Base-by-base conservation (phyloP, 2,888 invertebrate genomes). In the Cantharis lateralis region DNA sequence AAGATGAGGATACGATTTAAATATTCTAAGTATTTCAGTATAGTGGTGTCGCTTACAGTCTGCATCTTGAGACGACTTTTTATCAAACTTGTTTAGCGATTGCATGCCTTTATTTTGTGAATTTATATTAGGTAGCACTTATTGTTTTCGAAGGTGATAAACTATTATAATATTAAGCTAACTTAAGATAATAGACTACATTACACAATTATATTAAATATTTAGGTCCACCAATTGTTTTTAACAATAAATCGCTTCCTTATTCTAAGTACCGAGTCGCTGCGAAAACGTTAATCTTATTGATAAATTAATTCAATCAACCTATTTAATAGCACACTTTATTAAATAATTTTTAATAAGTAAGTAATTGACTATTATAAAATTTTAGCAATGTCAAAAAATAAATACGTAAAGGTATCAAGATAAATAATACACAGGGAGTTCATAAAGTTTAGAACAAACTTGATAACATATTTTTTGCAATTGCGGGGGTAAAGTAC, bases 1-100 rank as follows among this genome's bases (percentile, higher is more conserved):
- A 64, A 70, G 69, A 63, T 70, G 74, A 32, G 70, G 48, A 70
- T 70, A 63, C 15, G 64, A 74, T 74, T 74, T 74, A 70, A 70
- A 74, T 70, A 62, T 70, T 61, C 16, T 63, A 63, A 48, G 48
- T 63, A 63, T 20, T 16, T 63, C 24, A 66, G 24, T 20, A 66
- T 18, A 66, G 13, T 18, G 20, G 13, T 20, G 15, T 15, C 16
- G 20, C 15, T 66, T n/a, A 66, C 18, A 66, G 64, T 66, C 64
- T 66, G 64, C 20, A 66, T 66, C n/a, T 20, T 16, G 68, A 73
- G 73, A 73, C 73, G 28, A 24, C 73, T 73, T 73, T 73, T 73
- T 73, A 66, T 66, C 24, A 20, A 48, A 48, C 48, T n/a, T 48
- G 48, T 48, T 48, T n/a, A 48, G 48, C 48, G n/a, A 48, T 48